Evolutionary conservation across 1,140 invertebrate species (phyloP).

Genomic region (Drosophila setifemur): DNA sequence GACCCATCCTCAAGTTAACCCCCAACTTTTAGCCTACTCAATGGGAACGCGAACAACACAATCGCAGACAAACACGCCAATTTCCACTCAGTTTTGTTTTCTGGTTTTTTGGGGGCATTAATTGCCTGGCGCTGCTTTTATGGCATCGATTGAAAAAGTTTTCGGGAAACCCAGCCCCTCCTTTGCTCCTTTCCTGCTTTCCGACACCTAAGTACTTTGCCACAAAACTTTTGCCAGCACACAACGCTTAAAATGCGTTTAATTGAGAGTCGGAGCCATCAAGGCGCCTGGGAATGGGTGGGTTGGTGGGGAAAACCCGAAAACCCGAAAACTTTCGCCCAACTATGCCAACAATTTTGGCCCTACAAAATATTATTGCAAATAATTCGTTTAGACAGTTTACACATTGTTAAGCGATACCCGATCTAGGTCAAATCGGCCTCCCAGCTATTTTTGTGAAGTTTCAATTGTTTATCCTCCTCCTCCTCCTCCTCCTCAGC

Average conservation of each 20-base stretch:
- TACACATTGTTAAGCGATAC: conserved; percentile 43
- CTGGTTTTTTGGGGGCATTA: conserved; percentile 33
- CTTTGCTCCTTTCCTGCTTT: not conserved
- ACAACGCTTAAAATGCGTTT: conserved; percentile 55
- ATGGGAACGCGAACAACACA: conserved; percentile 37
- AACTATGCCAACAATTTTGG: conserved; percentile 31
- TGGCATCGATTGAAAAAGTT: conserved; percentile 70
- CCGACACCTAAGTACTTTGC: conserved; percentile 14
- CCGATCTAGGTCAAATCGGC: conserved; percentile 30
- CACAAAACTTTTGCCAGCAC: conserved; percentile 40
- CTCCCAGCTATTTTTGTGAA: conserved; percentile 43
- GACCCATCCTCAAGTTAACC: not conserved
- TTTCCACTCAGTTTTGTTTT: conserved; percentile 42
- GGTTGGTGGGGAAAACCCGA: not conserved
- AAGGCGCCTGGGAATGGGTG: not conserved
- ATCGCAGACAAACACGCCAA: conserved; percentile 46
- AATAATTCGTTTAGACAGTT: conserved; percentile 61
- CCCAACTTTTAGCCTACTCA: not conserved
- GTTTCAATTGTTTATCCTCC: conserved; percentile 21
- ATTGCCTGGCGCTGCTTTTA: conserved; percentile 48
- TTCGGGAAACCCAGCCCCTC: not conserved
- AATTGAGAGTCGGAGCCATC: conserved; percentile 43
- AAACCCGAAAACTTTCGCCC: conserved; percentile 28
- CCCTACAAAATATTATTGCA: conserved; percentile 56
- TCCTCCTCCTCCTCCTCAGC: not conserved